A percentile compares a stretch with the other conserved stretches of the same genome.
These are phyloP conservation scores for Heterotis niloticus DNA, from an alignment of 2,113 vertebrate genomes.

Conservation along the genomic window DNA sequence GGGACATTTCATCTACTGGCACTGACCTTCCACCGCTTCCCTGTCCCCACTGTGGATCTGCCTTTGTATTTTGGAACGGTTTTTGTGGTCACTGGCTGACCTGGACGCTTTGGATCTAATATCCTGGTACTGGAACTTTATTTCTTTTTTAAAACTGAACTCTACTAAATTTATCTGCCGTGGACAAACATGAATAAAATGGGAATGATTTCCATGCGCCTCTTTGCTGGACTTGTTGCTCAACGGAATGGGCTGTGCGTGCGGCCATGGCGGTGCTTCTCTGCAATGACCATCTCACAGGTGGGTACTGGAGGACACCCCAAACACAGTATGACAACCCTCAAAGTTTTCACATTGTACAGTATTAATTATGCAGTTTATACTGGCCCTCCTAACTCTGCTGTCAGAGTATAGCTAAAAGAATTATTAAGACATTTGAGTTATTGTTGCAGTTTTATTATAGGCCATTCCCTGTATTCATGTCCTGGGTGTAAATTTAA, in stretches of 20 bases:
- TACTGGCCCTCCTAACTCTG: no score
- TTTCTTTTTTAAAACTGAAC: neutral
- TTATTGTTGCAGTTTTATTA: no score
- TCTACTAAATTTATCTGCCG: neutral
- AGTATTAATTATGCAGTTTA: no score
- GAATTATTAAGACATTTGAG: no score
- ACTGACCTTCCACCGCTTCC: conserved; percentile 25
- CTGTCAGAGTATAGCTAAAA: no score
- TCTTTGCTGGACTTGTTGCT: conserved; percentile 43
- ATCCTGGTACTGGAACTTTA: conserved; percentile 10
- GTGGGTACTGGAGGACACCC: no score
- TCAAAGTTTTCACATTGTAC: no score
- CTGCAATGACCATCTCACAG: conserved; percentile 62
- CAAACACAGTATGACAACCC: no score
- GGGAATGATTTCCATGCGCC: conserved; percentile 44
- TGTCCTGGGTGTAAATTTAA: neutral
- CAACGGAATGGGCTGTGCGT: conserved; percentile 32
- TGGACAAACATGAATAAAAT: conserved; percentile 43
- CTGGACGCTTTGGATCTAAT: neutral
- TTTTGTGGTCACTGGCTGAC: neutral
- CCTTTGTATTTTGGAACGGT: conserved; percentile 14
- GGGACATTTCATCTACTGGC: conserved; percentile 15
- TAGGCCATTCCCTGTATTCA: neutral
- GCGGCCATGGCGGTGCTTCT: conserved; percentile 35
- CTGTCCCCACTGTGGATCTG: conserved; percentile 2